Conservation (phyloP, 2,797 vertebrate genomes). For the Gephyroberyx darwinii region DNA sequence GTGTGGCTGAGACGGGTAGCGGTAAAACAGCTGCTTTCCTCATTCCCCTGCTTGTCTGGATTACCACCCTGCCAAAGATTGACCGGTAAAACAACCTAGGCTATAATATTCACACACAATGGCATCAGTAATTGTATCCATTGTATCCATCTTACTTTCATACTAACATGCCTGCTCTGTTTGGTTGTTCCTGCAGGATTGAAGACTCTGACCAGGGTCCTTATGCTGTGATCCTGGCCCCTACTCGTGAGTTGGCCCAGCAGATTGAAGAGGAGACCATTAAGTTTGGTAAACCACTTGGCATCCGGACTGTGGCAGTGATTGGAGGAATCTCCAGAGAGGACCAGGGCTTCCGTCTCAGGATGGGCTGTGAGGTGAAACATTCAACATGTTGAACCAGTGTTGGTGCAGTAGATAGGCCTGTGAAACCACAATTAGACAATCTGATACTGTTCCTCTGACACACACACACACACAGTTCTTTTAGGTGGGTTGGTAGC, state of each 20-base stretch:
- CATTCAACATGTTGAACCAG: not conserved
- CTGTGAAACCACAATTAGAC: not conserved
- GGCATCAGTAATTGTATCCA: not conserved
- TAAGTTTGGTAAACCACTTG: slow-evolving; percentile 96
- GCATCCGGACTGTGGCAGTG: slow-evolving; percentile 96
- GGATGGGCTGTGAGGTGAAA: slow-evolving; percentile 97
- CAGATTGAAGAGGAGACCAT: slow-evolving; percentile 99
- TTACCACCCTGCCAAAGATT: slow-evolving; percentile 96
- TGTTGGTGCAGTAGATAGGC: not conserved
- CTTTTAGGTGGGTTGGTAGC: not conserved
- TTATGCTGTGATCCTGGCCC: slow-evolving; percentile 96
- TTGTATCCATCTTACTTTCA: not conserved
- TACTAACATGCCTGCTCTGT: not conserved
- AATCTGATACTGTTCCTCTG: not conserved
- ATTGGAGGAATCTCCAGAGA: slow-evolving; percentile 98
- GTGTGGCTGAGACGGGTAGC: slow-evolving; percentile 96
- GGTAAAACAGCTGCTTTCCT: slow-evolving; percentile 98
- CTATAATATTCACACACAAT: not conserved
- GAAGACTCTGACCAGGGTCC: slow-evolving; percentile 98
- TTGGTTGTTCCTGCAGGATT: slow-evolving; percentile 80
- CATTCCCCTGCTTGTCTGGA: slow-evolving; percentile 96
- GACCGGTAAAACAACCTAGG: slow-evolving; percentile 83
- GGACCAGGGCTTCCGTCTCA: slow-evolving; percentile 96
- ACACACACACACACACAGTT: not conserved
- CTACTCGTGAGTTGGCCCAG: slow-evolving; percentile 96